Evolutionary conservation across 2,797 vertebrate species (phyloP), one percentile per base, ranked within the genome.

Genomic region (Sebastes glaucus): DNA sequence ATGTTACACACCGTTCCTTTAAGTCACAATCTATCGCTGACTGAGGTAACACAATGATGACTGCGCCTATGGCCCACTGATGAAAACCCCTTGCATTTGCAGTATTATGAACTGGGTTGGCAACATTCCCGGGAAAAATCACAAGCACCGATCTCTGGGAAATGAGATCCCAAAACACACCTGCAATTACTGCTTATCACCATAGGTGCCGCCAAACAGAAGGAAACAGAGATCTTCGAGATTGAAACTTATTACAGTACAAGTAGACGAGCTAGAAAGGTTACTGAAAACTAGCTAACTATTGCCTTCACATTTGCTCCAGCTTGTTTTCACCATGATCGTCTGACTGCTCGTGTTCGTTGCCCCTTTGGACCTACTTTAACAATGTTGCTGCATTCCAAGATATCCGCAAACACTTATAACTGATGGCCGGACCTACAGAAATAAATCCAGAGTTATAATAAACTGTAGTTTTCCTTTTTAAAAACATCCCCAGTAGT

Each of bases 381-480:
- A 13, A 38, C 42, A 27, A 56, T 33, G 8, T 18, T 18, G 10
- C 64, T 57, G 28, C 11, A n/a, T 32, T 67, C 46, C 25, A n/a
- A 33, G 18, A 27, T 55, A 23, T 53, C 60, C 59, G 35, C 22
- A 65, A n/a, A 63, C 28, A 42, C 38, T 13, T 63, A 28, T n/a
- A 63, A 8, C 35, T 25, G 6, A 68, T 56, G 46, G 16, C 49
- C n/a, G 6, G 38, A 77, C 13, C 7, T 16, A 27, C 46, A 66
- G 71, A 78, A 76, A 74, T 55, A 71, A 38, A 61, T 33, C 6
- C 65, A 13, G 56, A 3, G 30, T 56, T 27, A 23, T 25, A 65
- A 61, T 14, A 66, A 49, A 62, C 16, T n/a, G 30, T 49, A 38
- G 62, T 62, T 82, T 87, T 71, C 82, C 35, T 30, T 82, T 82